These are phyloP conservation scores for Sebastiscus tertius DNA, from an alignment of 2,797 vertebrate genomes.

Conservation along the genomic window DNA sequence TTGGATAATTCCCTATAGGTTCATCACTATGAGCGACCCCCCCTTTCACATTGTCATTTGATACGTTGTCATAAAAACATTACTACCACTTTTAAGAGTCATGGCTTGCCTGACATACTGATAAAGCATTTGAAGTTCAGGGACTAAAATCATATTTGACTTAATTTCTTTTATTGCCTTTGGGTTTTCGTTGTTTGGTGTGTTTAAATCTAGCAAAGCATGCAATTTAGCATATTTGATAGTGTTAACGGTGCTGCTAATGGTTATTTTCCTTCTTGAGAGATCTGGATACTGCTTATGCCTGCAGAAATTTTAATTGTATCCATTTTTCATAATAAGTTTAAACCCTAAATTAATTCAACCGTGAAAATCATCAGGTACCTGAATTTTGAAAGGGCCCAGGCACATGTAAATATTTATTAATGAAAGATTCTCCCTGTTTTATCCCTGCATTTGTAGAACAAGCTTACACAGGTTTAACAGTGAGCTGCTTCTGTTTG, in stretches of 20 bases:
- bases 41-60: neutral
- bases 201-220: neutral
- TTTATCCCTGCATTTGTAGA: neutral
- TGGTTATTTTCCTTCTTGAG: neutral
- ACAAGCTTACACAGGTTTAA: slow-evolving; percentile 1
- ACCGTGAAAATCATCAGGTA: neutral
- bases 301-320: neutral
- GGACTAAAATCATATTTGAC: neutral
- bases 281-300: neutral
- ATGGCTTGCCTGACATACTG: neutral
- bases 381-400: neutral
- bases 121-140: neutral
- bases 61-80: neutral
- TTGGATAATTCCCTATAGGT: neutral
- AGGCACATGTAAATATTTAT: neutral
- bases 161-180: neutral
- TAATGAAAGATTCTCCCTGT: neutral
- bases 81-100: neutral
- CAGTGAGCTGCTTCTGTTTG: slow-evolving; percentile 7
- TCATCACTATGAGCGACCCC: neutral
- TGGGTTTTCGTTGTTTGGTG: neutral
- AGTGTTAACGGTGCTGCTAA: neutral
- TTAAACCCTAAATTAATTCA: neutral
- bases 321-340: neutral
- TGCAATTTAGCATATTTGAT: neutral